Base-by-base conservation (phyloP, 1,140 invertebrate genomes). In the Aphaenogaster floridana region DNA sequence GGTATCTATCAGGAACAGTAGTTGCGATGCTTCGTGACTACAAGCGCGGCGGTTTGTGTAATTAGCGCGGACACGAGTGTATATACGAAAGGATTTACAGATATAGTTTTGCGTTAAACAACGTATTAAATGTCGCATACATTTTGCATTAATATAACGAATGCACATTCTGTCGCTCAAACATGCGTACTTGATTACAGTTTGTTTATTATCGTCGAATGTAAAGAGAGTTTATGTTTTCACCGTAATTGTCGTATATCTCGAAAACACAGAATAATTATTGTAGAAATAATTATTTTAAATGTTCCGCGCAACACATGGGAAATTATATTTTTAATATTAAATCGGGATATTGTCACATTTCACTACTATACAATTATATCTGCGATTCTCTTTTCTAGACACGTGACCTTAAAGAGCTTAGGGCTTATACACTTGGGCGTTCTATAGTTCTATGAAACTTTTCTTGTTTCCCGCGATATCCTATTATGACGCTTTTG, bases 401-500 rank as follows among this genome's bases (percentile, higher is more conserved):
- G 2, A 21, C 4, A 72, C 52, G 9, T 36, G 36, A 52, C 5
- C 15, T 72, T 13, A 39, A 76, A 54, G 15, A 54, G 17, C 17
- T 72, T 17, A 54, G 4, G 15, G 39, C 42, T 74, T 54, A 36
- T 34, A 11, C 7, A 36, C 17, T 54, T 6, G 8, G 17, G 17
- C 42, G n/a, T 48, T 7, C 11, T 54, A n/a, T 11, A 77, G n/a
- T 8, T 21, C 7, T 17, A 61, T 3, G 8, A 76, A 84, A 74
- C 69, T 84, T 74, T 61, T 36, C 52, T 50, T 83, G 39, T 83
- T 74, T 74, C 42, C 42, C 13, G 8, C 54, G 11, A 74, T 39
- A 50, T 61, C n/a, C 13, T 61, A 74, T 76, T 74, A 83, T 36
- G 28, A 54, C 42, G n/a, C 54, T 83, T 72, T 63, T 61, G 28